Evolutionary conservation across 1,140 invertebrate species (phyloP).

Genomic region (Bombus fervidus): DNA sequence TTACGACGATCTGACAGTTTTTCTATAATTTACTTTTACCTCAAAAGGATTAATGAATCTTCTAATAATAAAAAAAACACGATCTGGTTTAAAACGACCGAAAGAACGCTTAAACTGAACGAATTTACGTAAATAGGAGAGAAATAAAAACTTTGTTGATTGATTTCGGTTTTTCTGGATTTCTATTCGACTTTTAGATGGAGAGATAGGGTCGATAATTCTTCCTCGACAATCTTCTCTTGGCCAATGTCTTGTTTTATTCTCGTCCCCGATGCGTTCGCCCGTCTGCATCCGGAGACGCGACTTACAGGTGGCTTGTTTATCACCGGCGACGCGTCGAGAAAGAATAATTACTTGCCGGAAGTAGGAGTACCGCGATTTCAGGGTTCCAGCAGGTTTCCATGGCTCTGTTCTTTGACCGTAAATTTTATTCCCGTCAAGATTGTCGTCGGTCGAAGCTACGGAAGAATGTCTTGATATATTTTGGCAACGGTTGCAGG

Average conservation of each 20-base stretch:
- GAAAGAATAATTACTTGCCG: conserved; percentile 55
- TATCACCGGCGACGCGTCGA: conserved; percentile 43
- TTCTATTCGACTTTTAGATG: background rate
- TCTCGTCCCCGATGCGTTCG: conserved; percentile 5
- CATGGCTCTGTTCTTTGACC: background rate
- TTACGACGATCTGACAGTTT: too few species aligned
- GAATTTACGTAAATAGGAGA: background rate
- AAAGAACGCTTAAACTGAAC: too few species aligned
- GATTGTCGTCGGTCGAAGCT: background rate
- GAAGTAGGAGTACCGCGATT: conserved; percentile 8
- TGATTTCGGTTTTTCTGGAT: background rate
- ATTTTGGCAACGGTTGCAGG: background rate
- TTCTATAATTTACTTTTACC: too few species aligned
- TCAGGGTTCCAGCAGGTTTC: background rate
- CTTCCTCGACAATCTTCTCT: conserved; percentile 5
- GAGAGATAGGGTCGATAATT: background rate
- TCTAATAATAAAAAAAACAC: too few species aligned
- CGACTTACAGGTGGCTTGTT: conserved; percentile 55
- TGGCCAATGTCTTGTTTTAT: conserved; percentile 30
- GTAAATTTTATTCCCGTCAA: background rate
- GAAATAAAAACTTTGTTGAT: background rate
- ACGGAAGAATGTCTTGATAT: background rate
- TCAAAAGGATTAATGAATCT: too few species aligned
- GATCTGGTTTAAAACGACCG: too few species aligned
- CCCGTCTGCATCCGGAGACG: background rate